phyloP scores from a whole-genome alignment of 2,113 vertebrate genomes.

The Amphiprion percula region DNA sequence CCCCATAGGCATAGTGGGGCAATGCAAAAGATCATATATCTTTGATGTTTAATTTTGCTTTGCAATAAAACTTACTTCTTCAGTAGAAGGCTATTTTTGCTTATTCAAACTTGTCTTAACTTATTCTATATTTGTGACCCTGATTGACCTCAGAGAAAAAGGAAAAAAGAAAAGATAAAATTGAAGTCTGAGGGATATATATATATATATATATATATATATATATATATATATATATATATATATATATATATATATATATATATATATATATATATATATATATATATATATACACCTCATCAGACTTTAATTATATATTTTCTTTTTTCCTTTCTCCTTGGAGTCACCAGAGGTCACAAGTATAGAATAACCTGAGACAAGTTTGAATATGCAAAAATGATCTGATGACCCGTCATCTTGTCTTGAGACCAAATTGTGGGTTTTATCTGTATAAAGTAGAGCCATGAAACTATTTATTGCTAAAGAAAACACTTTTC shows the following conservation, averaged over 20 bases:
- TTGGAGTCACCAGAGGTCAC: too few species aligned
- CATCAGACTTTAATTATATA: too few species aligned
- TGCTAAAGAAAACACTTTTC: neutral
- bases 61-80: neutral
- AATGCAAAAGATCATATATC: neutral
- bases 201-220: too few species aligned
- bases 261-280: too few species aligned
- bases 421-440: too few species aligned
- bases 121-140: neutral
- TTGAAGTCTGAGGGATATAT: neutral
- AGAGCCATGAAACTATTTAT: neutral
- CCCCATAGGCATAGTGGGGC: neutral
- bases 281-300: too few species aligned
- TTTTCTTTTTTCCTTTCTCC: too few species aligned
- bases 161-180: neutral
- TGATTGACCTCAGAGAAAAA: neutral
- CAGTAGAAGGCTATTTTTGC: neutral
- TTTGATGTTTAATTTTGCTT: neutral
- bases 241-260: too few species aligned
- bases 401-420: too few species aligned
- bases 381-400: too few species aligned
- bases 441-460: neutral
- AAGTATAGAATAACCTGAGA: too few species aligned
- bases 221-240: too few species aligned
- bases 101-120: neutral